Evolutionary conservation across 2,888 invertebrate genomes (phyloP).

Genomic region (Scaptomyza polygonia): DNA sequence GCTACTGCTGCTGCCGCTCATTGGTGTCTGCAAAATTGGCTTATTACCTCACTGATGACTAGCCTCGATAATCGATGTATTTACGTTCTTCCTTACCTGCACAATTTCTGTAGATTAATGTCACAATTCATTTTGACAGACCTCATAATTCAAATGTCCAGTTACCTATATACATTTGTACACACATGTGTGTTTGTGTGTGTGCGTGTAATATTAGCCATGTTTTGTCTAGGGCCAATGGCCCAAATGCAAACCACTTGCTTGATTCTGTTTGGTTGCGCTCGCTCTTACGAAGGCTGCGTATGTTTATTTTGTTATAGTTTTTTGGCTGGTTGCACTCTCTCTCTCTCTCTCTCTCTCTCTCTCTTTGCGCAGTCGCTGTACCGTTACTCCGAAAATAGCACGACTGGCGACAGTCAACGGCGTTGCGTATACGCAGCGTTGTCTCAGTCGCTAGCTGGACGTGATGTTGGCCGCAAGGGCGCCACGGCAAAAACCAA

Average conservation of each 20-base stretch:
- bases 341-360: no score
- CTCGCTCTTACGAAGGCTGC: conserved; percentile 15
- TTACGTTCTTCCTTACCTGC: neutral
- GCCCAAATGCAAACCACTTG: conserved; percentile 71
- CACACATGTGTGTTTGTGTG: neutral
- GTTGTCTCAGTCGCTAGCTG: conserved; percentile 74
- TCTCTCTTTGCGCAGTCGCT: conserved; percentile 64
- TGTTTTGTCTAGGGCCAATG: conserved; percentile 54
- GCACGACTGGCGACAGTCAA: conserved; percentile 37
- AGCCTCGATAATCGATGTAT: conserved; percentile 37
- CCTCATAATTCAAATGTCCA: conserved; percentile 37
- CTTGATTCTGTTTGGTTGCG: conserved; percentile 67
- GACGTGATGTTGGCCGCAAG: conserved; percentile 80
- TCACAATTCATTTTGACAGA: conserved; percentile 25
- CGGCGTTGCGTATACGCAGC: conserved; percentile 72
- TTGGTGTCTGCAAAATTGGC: conserved; percentile 31
- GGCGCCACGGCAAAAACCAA: conserved; percentile 67
- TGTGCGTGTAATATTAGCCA: conserved; percentile 20
- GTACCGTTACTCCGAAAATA: conserved; percentile 67
- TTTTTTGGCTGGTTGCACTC: conserved; percentile 13
- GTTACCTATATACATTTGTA: neutral
- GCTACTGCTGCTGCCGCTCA: conserved; percentile 21
- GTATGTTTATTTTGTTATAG: conserved; percentile 4
- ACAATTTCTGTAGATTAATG: conserved; percentile 22
- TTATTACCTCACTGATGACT: conserved; percentile 17